phyloP scores from a whole-genome alignment of 2,113 vertebrate species.

The Oriolus oriolus region DNA sequence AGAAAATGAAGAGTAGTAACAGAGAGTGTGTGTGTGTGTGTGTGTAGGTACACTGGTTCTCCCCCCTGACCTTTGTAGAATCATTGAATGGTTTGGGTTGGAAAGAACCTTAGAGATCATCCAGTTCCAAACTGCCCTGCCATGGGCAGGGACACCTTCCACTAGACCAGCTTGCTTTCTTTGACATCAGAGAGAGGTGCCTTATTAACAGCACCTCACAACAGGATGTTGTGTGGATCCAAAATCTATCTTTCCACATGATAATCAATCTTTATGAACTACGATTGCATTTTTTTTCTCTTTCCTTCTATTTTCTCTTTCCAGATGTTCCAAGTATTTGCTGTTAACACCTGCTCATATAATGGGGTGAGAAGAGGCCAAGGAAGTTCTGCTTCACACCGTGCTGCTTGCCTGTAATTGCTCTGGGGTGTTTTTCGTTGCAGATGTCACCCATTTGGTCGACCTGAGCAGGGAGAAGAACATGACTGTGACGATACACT shows the following conservation, averaged over 20 bases:
- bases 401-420: background rate
- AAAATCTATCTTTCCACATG: background rate
- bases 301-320: background rate
- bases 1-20: background rate
- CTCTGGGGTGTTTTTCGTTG: background rate
- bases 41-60: background rate
- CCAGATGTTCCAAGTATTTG: background rate
- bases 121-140: background rate
- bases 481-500: slow-evolving; percentile 76
- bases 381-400: background rate
- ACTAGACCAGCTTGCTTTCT: background rate
- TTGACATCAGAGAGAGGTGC: background rate
- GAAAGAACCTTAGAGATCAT: background rate
- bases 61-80: background rate
- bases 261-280: background rate
- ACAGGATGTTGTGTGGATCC: background rate
- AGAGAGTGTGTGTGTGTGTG: background rate
- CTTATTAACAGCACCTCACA: background rate
- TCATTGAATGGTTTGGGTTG: background rate
- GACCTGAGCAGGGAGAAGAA: slow-evolving; percentile 74
- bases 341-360: background rate
- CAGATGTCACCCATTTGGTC: slow-evolving; percentile 70
- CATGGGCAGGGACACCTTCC: background rate
- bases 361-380: background rate
- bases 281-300: background rate